Conservation (phyloP, 92 coral and sea anemone species). For the Paragorgia papillata region DNA sequence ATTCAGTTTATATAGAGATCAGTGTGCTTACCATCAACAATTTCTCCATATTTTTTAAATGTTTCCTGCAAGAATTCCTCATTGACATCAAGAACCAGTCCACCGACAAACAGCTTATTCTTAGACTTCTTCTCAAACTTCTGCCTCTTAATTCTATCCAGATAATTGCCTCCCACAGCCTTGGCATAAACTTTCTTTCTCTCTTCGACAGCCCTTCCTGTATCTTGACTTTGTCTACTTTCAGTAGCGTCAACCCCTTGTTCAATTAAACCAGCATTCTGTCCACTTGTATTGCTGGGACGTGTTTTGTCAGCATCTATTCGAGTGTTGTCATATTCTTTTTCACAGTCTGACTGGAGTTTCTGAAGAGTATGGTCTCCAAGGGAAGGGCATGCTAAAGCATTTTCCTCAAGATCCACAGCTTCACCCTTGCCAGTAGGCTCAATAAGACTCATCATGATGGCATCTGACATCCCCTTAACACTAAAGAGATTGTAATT, state of each 20-base stretch:
- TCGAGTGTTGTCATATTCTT: no score
- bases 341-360: no score
- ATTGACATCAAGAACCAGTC: background rate
- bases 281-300: background rate
- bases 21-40: slow-evolving; percentile 37
- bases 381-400: no score
- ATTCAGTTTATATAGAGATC: no score
- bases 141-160: slow-evolving; percentile 3
- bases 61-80: slow-evolving; percentile 20
- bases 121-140: slow-evolving; percentile 23
- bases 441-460: no score
- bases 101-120: slow-evolving; percentile 37
- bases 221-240: background rate
- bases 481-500: no score
- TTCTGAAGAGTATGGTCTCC: no score
- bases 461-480: no score
- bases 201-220: background rate
- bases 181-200: background rate
- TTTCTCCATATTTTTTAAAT: slow-evolving; percentile 26
- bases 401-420: no score
- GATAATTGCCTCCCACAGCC: background rate
- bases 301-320: no score
- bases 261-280: background rate
- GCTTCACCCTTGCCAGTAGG: no score
- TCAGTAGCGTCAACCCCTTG: background rate